A percentile compares a stretch with the other conserved stretches of the same genome.
Conservation (phyloP, 1,140 invertebrate species). For the Drosophila melanogaster region DNA sequence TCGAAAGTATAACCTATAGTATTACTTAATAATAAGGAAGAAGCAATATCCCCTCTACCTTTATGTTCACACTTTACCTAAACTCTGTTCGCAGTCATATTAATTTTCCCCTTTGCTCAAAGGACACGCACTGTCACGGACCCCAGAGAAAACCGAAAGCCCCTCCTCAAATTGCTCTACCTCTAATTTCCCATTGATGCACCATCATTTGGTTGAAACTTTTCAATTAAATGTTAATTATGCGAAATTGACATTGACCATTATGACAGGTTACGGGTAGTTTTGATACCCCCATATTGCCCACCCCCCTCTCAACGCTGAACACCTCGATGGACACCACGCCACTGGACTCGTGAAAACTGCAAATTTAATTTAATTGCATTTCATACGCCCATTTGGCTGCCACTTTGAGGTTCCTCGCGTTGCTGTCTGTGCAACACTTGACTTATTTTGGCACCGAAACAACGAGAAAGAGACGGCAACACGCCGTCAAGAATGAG, state of each 20-base stretch:
- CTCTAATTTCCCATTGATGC: conserved; percentile 10
- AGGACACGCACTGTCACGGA: conserved; percentile 51
- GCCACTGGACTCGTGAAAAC: conserved; percentile 43
- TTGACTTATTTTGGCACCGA: conserved; percentile 72
- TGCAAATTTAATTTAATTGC: conserved; percentile 82
- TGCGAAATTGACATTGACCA: conserved; percentile 76
- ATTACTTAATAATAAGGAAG: no score
- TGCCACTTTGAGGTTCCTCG: conserved; percentile 56
- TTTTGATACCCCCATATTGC: conserved; percentile 1
- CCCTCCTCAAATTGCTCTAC: not conserved
- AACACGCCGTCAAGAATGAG: not conserved
- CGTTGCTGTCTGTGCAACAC: conserved; percentile 54
- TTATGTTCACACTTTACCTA: not conserved
- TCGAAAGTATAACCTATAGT: no score
- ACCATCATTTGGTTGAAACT: conserved; percentile 29
- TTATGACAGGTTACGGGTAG: conserved; percentile 63
- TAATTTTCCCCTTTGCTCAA: conserved; percentile 6
- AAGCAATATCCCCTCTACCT: not conserved
- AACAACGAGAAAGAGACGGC: conserved; percentile 10
- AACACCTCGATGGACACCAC: not conserved
- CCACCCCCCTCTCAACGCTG: not conserved
- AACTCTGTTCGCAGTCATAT: conserved; percentile 16
- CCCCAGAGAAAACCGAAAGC: not conserved
- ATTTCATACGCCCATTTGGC: conserved; percentile 81
- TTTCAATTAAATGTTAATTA: conserved; percentile 80